Conservation (phyloP, 2,797 vertebrate species). For the Pantherophis vulpinus region DNA sequence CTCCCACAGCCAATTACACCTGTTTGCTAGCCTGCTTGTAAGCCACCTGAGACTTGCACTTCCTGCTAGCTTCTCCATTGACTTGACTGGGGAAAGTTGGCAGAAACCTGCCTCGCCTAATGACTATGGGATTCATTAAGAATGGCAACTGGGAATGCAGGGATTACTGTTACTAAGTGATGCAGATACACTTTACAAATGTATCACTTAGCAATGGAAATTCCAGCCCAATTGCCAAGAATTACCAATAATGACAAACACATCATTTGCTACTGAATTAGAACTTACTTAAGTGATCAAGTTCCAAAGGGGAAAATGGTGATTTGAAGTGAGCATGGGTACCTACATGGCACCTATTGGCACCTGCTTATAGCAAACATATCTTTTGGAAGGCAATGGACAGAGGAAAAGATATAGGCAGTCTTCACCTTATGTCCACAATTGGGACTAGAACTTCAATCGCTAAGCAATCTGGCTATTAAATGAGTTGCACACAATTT, state of each 20-base stretch:
- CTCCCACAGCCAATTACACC: neutral
- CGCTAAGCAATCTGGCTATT: neutral
- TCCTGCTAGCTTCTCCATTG: neutral
- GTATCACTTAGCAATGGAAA: neutral
- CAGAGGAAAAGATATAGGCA: neutral
- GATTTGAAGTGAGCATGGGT: neutral
- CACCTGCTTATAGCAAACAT: neutral
- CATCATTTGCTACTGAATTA: neutral
- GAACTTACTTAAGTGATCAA: neutral
- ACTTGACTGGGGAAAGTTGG: neutral
- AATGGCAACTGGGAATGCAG: neutral
- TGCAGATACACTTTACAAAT: neutral
- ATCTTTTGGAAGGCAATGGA: neutral
- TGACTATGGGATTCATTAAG: neutral
- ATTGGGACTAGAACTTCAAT: neutral
- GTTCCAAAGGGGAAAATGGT: neutral
- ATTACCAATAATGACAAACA: neutral
- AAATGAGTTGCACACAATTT: neutral
- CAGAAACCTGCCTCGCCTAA: neutral
- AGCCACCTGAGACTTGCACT: neutral
- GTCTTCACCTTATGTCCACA: neutral
- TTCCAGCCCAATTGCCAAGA: neutral
- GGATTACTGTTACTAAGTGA: neutral
- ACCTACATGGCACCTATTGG: neutral
- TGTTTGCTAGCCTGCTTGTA: neutral